Percentiles rank a stretch among this genome's conserved stretches.
Evolutionary conservation across 2,113 vertebrate species (phyloP).

Genomic region (Ciconia boyciana): DNA sequence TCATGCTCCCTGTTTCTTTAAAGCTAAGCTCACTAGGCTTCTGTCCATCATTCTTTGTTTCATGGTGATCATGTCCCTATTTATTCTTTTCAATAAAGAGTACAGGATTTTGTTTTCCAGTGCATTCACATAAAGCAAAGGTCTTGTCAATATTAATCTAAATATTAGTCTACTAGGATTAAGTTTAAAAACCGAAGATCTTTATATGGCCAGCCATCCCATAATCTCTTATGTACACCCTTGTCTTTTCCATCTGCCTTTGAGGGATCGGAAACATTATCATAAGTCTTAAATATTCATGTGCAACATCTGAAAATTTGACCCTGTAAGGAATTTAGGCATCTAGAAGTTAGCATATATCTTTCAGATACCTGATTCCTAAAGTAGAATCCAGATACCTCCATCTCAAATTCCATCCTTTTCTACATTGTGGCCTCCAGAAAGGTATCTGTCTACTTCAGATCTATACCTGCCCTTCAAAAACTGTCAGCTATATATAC

Average conservation of each 20-base stretch:
- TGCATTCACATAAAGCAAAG: neutral
- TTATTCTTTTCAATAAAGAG: neutral
- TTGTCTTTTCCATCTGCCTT: neutral
- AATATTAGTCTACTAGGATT: neutral
- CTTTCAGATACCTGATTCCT: neutral
- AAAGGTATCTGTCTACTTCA: neutral
- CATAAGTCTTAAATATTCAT: neutral
- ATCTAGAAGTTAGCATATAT: neutral
- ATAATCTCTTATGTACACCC: neutral
- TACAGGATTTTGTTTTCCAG: neutral
- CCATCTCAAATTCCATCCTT: neutral
- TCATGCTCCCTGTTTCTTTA: neutral
- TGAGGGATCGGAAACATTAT: neutral
- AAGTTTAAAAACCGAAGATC: neutral
- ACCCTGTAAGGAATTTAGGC: neutral
- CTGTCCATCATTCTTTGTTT: neutral
- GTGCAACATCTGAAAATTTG: neutral
- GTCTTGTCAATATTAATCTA: neutral
- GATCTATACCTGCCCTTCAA: neutral
- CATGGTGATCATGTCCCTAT: neutral
- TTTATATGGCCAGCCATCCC: neutral
- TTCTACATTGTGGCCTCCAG: neutral
- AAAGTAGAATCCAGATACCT: neutral
- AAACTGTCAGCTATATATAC: neutral
- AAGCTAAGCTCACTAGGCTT: neutral